Evolutionary conservation across 2,797 vertebrate genomes (phyloP), one percentile per base, ranked within the genome.

Genomic region (Pseudotriccus pelzelni): DNA sequence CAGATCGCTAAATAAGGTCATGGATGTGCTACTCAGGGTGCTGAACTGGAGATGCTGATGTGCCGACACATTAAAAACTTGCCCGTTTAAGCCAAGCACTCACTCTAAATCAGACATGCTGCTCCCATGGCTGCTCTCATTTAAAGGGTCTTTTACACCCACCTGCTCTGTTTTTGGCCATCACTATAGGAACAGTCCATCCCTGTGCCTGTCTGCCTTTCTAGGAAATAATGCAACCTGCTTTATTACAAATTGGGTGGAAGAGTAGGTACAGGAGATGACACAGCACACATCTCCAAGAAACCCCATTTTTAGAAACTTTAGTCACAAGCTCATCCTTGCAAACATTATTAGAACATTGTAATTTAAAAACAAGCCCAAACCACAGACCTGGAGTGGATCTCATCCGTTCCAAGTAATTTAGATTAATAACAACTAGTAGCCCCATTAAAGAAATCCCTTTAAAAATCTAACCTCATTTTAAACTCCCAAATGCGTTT

Each of bases 351-450:
- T 39, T 73, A 81, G 62, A 91, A 81, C 69, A 62, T 37, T 87
- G 50, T 55, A 55, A 58, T 49, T 94, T 62, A n/a, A n/a, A 14
- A 67, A 84, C 36, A 82, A 91, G 39, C 52, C 63, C 88, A 95
- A 95, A 92, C 93, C 94, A 68, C 93, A 92, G 60, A 56, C 60
- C 84, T 72, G 67, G 83, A 81, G 47, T 10, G 14, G 44, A 47
- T 75, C 46, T 84, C 85, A 49, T 63, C 62, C 73, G 55, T 63
- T 41, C 74, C 46, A 64, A 89, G 83, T 19, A 66, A 39, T 60
- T 94, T 89, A 84, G 84, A 84, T 84, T 60, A 93, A 77, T 80
- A 91, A 80, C 70, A 36, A 73, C 55, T 59, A 52, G 28, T 22
- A 86, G 53, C 9, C 14, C 0, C 0, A 9, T 27, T 63, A 70